Base-by-base conservation (phyloP, 2,888 invertebrate genomes). In the Meandrusa payeni region DNA sequence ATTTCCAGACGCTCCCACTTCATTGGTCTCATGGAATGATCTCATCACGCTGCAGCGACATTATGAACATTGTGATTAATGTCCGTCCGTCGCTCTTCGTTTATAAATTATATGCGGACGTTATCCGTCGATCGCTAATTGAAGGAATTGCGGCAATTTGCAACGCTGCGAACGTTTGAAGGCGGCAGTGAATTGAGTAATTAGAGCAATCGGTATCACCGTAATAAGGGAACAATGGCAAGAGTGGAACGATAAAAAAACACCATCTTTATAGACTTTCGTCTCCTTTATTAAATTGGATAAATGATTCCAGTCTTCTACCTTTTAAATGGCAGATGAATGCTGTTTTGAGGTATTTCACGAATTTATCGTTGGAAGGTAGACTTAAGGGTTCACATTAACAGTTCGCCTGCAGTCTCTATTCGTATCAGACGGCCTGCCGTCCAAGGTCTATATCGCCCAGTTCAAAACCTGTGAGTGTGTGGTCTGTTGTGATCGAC, bases 101-200 rank as follows among this genome's bases (percentile, higher is more conserved):
- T 59, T 61, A 64, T 62, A 69, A 64, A 69, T 67, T 66, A 74
- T 62, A 61, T 54, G 48, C 55, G 59, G 61, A 65, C 74, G 62
- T 66, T 77, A 77, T 77, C 76, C 66, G 70, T 68, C 73, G 72
- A 81, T 78, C 73, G 62, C 53, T 70, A 79, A 82, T 82, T 78
- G 74, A 74, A 61, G 61, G 70, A 77, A 72, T 81, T 79, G 77
- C 65, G 63, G 68, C 77, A 72, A 76, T 73, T 72, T 65, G 58
- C 61, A 60, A 41, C 53, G 64, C 54, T 54, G 55, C 61, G 55
- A 48, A 51, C 45, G 48, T 44, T 64, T 59, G 59, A 54, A 59
- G 54, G 50, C 54, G 48, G 56, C 62, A 52, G 59, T 62, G 72
- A 76, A 81, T 81, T 80, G 71, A 80, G 79, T 68, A 77, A 81